A percentile compares a stretch with the other conserved stretches of the same genome.
Evolutionary conservation across 2,113 vertebrate species (phyloP).

Genomic region (Anguilla rostrata): DNA sequence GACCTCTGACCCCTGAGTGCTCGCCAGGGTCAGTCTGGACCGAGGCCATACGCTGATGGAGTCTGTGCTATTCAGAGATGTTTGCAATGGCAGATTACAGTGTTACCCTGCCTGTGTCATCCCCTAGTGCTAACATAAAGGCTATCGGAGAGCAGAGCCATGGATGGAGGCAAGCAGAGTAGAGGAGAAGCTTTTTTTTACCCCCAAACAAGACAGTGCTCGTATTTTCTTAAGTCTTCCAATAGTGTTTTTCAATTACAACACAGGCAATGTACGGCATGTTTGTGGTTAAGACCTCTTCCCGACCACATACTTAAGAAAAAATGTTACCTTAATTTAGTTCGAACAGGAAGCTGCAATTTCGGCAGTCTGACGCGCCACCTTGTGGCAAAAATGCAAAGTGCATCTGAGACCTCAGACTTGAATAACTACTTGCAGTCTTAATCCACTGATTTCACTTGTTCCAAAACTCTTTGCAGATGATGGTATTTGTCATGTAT

Average conservation of each 20-base stretch:
- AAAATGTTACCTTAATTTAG: not conserved
- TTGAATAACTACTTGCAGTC: not conserved
- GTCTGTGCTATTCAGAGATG: too few species aligned
- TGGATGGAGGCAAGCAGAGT: too few species aligned
- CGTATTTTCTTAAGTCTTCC: not conserved
- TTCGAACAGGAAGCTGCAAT: not conserved
- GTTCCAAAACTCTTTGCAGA: too few species aligned
- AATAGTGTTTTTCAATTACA: not conserved
- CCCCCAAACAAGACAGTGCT: not conserved
- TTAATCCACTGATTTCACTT: too few species aligned
- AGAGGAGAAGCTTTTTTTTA: not conserved
- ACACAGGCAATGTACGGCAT: not conserved
- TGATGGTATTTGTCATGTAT: too few species aligned
- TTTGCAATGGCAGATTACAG: too few species aligned
- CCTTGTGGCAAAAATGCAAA: conserved; percentile 27
- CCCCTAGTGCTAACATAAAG: too few species aligned
- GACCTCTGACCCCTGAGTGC: too few species aligned
- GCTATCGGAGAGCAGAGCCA: too few species aligned
- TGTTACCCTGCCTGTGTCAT: too few species aligned
- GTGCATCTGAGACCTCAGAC: not conserved
- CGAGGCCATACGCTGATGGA: too few species aligned
- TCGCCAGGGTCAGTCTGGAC: too few species aligned
- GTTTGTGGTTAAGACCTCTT: not conserved
- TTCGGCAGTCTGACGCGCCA: conserved; percentile 6
- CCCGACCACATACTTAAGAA: not conserved